A percentile compares a stretch with the other conserved stretches of the same genome.
These are phyloP conservation scores for Hippocampus barbouri DNA, from an alignment of 2,113 vertebrate genomes.

Conservation along the genomic window DNA sequence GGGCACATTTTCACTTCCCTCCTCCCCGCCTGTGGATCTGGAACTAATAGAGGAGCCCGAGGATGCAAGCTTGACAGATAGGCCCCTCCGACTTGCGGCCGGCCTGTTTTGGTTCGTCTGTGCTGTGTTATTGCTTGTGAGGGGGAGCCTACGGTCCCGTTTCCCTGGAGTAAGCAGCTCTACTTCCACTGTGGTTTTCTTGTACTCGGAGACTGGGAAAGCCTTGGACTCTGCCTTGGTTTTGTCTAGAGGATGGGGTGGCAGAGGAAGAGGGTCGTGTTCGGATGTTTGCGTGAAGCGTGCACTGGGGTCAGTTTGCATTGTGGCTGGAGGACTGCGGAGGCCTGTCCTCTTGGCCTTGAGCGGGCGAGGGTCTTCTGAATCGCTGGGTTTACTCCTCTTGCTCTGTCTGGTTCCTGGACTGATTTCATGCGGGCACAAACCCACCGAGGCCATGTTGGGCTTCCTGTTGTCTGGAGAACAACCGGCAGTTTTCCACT, in stretches of 20 bases:
- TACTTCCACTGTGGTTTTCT: conserved; percentile 69
- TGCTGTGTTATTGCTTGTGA: conserved; percentile 64
- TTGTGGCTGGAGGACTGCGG: conserved; percentile 58
- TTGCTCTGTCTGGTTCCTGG: conserved; percentile 57
- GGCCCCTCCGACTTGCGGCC: conserved; percentile 67
- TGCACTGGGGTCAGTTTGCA: conserved; percentile 34
- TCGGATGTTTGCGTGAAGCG: conserved; percentile 44
- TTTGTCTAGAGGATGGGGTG: conserved; percentile 45
- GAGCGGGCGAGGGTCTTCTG: conserved; percentile 57
- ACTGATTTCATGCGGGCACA: conserved; percentile 55
- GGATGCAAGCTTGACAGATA: conserved; percentile 65
- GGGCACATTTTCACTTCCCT: conserved; percentile 64
- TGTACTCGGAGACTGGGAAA: conserved; percentile 66
- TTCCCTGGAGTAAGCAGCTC: conserved; percentile 74
- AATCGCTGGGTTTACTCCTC: conserved; percentile 44
- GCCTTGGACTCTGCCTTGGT: conserved; percentile 60
- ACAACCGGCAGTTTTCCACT: conserved; percentile 20
- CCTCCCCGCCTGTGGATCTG: conserved; percentile 60
- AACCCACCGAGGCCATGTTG: conserved; percentile 60
- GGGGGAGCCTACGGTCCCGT: conserved; percentile 64
- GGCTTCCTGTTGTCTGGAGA: conserved; percentile 53
- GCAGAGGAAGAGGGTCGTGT: conserved; percentile 52
- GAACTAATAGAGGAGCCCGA: conserved; percentile 62
- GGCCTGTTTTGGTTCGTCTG: conserved; percentile 71
- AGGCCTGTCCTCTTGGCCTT: conserved; percentile 63